Evolutionary conservation across 1,140 invertebrate species (phyloP).

Genomic region (Halesus radiatus): DNA sequence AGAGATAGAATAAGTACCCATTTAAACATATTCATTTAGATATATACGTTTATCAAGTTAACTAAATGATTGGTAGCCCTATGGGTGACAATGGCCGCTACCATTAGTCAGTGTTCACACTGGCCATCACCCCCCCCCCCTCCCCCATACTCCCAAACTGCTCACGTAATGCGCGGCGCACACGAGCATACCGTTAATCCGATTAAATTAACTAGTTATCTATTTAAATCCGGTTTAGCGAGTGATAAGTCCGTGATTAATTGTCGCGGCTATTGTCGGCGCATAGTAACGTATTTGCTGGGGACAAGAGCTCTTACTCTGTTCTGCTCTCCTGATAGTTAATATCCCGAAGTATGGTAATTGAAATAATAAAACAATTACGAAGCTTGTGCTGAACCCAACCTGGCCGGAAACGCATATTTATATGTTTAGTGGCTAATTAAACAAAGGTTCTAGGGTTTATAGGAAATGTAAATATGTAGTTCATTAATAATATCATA

Average conservation of each 20-base stretch:
- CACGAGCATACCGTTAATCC: conserved; percentile 39
- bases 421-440: too few relatives aligned
- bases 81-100: background rate
- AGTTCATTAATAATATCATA: too few relatives aligned
- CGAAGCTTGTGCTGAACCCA: background rate
- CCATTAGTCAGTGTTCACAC: conserved; percentile 35
- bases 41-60: too few relatives aligned
- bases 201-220: conserved; percentile 59
- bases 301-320: conserved; percentile 10
- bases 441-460: too few relatives aligned
- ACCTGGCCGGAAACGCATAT: too few relatives aligned
- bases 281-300: conserved; percentile 54
- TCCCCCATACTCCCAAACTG: background rate
- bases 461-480: too few relatives aligned
- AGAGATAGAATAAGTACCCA: too few relatives aligned
- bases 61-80: background rate
- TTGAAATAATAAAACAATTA: conserved; percentile 9
- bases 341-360: background rate
- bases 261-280: conserved; percentile 55
- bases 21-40: too few relatives aligned
- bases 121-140: background rate
- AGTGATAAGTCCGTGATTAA: conserved; percentile 58
- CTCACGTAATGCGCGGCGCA: conserved; percentile 19
- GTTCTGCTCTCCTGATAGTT: conserved; percentile 11
- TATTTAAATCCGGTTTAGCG: conserved; percentile 58